Evolutionary conservation across 2,797 vertebrate species (phyloP).

Genomic region (Pseudochirops corinnae): DNA sequence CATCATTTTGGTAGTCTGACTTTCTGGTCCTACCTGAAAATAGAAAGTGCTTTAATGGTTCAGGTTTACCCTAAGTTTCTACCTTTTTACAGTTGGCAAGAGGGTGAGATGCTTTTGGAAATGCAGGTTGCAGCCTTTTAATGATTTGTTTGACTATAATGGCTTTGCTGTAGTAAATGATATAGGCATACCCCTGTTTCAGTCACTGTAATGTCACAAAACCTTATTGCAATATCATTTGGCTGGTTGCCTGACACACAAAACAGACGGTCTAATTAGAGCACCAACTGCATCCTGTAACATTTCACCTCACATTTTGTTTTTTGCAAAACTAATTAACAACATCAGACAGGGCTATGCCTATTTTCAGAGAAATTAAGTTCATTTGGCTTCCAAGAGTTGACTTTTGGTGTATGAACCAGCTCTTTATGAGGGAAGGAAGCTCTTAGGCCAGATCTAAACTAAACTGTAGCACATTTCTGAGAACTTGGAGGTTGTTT

Average conservation of each 20-base stretch:
- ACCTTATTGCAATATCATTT: not conserved
- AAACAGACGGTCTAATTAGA: not conserved
- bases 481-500: not conserved
- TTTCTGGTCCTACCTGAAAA: not conserved
- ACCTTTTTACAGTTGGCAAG: fast-evolving
- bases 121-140: constrained; percentile 3
- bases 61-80: fast-evolving
- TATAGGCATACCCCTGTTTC: not conserved
- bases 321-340: not conserved
- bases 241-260: not conserved
- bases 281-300: not conserved
- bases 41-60: not conserved
- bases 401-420: not conserved
- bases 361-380: not conserved
- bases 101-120: not conserved
- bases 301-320: not conserved
- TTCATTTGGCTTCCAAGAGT: not conserved
- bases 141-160: not conserved
- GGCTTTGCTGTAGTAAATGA: not conserved
- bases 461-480: not conserved
- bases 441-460: not conserved
- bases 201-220: not conserved
- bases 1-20: not conserved
- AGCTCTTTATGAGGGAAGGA: not conserved
- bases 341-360: not conserved